Base-by-base conservation (phyloP, 2,113 vertebrate genomes). In the Grantiella picta region DNA sequence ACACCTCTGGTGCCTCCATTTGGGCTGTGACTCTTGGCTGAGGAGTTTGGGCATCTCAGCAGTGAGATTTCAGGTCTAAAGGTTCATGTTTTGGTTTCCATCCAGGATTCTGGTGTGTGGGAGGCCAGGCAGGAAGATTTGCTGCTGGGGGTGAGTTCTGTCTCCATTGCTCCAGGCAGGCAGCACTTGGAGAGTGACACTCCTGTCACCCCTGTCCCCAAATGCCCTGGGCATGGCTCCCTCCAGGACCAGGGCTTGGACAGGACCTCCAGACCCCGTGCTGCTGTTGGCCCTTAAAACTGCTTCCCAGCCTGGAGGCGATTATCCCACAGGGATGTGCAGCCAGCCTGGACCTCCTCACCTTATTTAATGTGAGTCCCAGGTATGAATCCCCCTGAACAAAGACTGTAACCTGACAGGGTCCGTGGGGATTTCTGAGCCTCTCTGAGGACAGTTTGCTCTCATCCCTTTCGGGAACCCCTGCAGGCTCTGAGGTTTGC, bases 361-460 rank as follows among this genome's bases (percentile, higher is more conserved):
- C 1, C 7, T 7, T 13, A 6, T 23, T 64, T 19, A 7, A 3
- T 2, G 12, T 1, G 11, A 13, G 23, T 45, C 15, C 40, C 47
- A 19, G 24, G 8, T 5, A 0, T 0, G 10, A 11, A 8, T 9
- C 7, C 3, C 11, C 42, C 4, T 3, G 22, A 28, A 15, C 7
- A 17, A 45, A 0, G 6, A 24, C 38, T 59, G 45, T 2, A 12
- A 29, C 16, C 11, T 7, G 20, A 6, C 0, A 0, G 24, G 33
- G 17, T 7, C 38, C 2, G 7, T 6, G 45, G 76, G 40, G 52
- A 6, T 9, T 72, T 45, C 10, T 18, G 33, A 68, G 12, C 18
- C 14, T 42, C n/a, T 63, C 19, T 35, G 47, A 4, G 64, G 42
- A 18, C 38, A 23, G 11, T 38, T 40, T 33, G 40, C 36, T 27